Evolutionary conservation across 2,113 vertebrate species (phyloP).

Genomic region (Maylandia zebra): DNA sequence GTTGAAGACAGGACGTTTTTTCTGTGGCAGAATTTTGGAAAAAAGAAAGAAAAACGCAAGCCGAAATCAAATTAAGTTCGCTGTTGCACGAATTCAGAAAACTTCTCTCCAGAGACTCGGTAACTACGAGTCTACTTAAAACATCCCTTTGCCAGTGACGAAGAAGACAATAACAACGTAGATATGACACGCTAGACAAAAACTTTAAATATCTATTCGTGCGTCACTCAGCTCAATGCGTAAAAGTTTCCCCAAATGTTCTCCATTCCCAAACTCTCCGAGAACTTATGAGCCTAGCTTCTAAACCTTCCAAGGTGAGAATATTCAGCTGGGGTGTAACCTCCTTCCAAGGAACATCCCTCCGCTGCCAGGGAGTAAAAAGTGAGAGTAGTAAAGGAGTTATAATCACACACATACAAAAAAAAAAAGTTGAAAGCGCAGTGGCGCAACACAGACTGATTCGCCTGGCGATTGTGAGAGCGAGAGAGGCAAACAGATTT

Average conservation of each 20-base stretch:
- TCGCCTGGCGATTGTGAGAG: conserved; percentile 50
- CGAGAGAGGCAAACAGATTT: conserved; percentile 28
- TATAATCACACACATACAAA: background rate
- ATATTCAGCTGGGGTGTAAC: conserved; percentile 27
- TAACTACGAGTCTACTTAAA: background rate
- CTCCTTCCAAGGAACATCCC: conserved; percentile 44
- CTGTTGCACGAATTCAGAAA: conserved; percentile 34
- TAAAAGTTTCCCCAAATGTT: conserved; percentile 32
- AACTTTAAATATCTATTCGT: background rate
- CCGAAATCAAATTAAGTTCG: background rate
- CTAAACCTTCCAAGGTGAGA: conserved; percentile 29
- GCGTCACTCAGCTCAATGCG: conserved; percentile 39
- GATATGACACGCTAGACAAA: background rate
- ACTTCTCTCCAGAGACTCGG: conserved; percentile 20
- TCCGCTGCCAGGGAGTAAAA: conserved; percentile 19
- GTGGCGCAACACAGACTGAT: conserved; percentile 55
- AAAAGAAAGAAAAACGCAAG: background rate
- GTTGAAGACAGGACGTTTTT: background rate
- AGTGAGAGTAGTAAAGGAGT: conserved; percentile 26
- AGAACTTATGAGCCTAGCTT: conserved; percentile 16
- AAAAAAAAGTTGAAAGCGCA: conserved; percentile 40
- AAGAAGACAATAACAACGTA: background rate
- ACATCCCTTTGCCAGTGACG: conserved; percentile 15
- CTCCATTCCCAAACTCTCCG: conserved; percentile 30
- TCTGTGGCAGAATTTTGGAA: background rate